Evolutionary conservation across 92 coral and sea anemone genomes (phyloP).

Genomic region (Epizoanthus ramosus): DNA sequence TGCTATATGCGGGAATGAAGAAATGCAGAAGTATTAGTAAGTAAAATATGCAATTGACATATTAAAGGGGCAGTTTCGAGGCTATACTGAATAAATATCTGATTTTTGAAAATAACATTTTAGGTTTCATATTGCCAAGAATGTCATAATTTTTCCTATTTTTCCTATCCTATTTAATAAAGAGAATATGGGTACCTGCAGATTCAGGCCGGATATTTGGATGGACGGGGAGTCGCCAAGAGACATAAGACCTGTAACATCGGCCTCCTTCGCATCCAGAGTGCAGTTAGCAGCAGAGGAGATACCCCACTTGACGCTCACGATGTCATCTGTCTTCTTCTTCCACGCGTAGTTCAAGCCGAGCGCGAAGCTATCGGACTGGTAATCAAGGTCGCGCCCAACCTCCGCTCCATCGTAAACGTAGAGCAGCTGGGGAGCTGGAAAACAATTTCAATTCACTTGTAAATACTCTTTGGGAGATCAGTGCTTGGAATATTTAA

Average conservation of each 20-base stretch:
- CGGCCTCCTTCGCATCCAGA: constrained; percentile 73
- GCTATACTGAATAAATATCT: too few species aligned
- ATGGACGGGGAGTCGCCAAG: constrained; percentile 84
- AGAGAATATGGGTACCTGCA: constrained; percentile 40
- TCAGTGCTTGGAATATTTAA: too few species aligned
- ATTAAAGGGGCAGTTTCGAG: not conserved
- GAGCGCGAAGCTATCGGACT: constrained; percentile 67
- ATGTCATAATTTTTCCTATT: too few species aligned
- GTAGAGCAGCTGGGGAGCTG: constrained; percentile 69
- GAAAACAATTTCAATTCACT: not conserved
- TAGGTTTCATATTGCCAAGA: too few species aligned
- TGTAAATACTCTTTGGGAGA: too few species aligned
- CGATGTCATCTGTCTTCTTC: constrained; percentile 55
- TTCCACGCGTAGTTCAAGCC: constrained; percentile 80
- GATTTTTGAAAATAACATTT: too few species aligned
- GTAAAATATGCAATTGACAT: not conserved
- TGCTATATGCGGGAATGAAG: constrained; percentile 21
- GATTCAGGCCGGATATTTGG: constrained; percentile 73
- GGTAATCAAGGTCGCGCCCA: constrained; percentile 78
- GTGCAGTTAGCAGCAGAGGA: constrained; percentile 73
- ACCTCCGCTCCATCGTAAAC: constrained; percentile 80
- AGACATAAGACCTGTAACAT: constrained; percentile 73
- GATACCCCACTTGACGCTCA: constrained; percentile 86
- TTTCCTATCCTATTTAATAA: too few species aligned
- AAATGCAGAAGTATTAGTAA: not conserved